These are phyloP conservation scores for Troides aeacus DNA, from an alignment of 2,888 invertebrate species.

Conservation along the genomic window DNA sequence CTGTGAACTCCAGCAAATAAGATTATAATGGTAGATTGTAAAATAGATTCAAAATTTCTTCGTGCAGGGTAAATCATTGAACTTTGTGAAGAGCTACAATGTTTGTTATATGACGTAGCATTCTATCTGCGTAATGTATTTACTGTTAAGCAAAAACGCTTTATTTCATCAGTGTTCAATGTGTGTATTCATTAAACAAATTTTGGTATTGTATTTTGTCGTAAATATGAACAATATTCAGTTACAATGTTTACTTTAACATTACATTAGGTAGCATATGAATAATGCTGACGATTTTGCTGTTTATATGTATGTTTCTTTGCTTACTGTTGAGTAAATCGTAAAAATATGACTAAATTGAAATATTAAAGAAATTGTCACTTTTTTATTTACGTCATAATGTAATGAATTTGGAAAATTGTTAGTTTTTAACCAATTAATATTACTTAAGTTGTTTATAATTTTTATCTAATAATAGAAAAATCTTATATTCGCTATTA, in stretches of 20 bases:
- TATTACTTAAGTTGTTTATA: constrained; percentile 25
- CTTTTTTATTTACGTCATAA: constrained; percentile 2
- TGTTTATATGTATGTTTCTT: constrained; percentile 6
- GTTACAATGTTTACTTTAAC: constrained; percentile 2
- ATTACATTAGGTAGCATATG: constrained; percentile 5
- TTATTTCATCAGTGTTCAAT: constrained; percentile 36
- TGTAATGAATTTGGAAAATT: constrained; percentile 23
- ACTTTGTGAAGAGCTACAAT: constrained; percentile 44
- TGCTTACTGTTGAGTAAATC: neutral
- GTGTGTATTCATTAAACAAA: constrained; percentile 27
- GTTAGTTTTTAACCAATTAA: constrained; percentile 27
- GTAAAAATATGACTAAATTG: neutral
- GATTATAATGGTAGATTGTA: constrained; percentile 53
- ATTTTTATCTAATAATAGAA: constrained; percentile 25
- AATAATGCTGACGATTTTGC: constrained; percentile 19
- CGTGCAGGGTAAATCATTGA: constrained; percentile 70
- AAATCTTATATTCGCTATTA: constrained; percentile 26
- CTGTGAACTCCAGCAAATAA: constrained; percentile 46
- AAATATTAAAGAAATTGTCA: neutral
- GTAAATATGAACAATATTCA: constrained; percentile 7
- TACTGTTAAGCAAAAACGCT: constrained; percentile 40
- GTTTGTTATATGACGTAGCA: constrained; percentile 49
- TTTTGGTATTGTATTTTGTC: constrained; percentile 12
- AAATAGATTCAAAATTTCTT: constrained; percentile 69
- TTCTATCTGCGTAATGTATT: constrained; percentile 54